Evolutionary conservation across 2,797 vertebrate genomes (phyloP).

Genomic region (Acanthiza pusilla): DNA sequence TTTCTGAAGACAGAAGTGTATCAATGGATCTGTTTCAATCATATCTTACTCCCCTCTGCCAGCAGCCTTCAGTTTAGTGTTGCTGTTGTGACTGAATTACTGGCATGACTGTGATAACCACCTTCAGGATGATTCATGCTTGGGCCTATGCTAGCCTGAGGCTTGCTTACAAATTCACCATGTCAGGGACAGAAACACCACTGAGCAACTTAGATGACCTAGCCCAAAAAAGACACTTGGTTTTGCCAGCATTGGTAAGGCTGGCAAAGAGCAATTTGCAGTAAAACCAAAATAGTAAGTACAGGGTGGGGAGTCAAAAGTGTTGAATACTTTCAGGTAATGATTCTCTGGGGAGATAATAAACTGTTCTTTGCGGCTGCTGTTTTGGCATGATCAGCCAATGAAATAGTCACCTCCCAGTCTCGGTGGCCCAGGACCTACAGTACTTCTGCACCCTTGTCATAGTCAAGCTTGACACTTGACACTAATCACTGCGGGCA

Average conservation of each 20-base stretch:
- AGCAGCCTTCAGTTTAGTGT: background rate
- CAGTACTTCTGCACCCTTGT: background rate
- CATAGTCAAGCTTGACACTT: background rate
- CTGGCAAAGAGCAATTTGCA: background rate
- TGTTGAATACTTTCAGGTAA: background rate
- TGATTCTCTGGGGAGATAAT: background rate
- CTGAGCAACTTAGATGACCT: background rate
- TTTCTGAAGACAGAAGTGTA: background rate
- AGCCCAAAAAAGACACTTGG: background rate
- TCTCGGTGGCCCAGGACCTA: background rate
- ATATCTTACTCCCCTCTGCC: background rate
- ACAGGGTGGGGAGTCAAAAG: background rate
- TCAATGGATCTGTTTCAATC: background rate
- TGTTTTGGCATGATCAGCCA: background rate
- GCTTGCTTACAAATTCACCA: background rate
- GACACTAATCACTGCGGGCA: no score
- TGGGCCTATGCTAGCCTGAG: background rate
- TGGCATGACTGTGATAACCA: background rate
- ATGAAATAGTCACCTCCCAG: background rate
- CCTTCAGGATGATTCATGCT: background rate
- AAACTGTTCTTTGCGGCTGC: background rate
- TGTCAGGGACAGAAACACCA: background rate
- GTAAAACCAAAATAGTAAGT: background rate
- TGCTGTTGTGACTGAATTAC: background rate
- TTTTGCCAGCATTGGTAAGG: background rate